phyloP scores from a whole-genome alignment of 2,888 invertebrate species.

The Drosophila kuntzei region DNA sequence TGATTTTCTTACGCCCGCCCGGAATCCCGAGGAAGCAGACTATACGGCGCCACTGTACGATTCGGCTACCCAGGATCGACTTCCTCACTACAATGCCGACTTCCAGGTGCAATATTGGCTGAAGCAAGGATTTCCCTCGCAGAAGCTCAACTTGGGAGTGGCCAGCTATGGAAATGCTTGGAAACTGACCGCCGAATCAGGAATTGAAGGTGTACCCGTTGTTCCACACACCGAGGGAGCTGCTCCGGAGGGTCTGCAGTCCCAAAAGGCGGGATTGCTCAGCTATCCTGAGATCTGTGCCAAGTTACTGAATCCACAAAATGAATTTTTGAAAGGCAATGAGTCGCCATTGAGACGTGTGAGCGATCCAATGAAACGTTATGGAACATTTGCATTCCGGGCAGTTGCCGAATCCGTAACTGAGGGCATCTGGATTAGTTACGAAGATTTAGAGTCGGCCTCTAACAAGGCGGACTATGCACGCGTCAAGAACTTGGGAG shows the following conservation, averaged over 20 bases:
- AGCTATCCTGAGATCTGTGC: conserved; percentile 93
- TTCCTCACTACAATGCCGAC: conserved; percentile 89
- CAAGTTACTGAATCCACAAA: conserved; percentile 89
- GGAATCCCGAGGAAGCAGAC: conserved; percentile 92
- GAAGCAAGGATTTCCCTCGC: conserved; percentile 87
- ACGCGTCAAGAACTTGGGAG: conserved; percentile 91
- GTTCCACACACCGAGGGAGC: conserved; percentile 89
- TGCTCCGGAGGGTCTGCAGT: conserved; percentile 90
- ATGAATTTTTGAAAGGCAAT: conserved; percentile 87
- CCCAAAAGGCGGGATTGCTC: conserved; percentile 89
- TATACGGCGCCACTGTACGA: conserved; percentile 90
- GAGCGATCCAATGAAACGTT: conserved; percentile 91
- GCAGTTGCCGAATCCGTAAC: conserved; percentile 89
- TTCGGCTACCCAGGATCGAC: conserved; percentile 88
- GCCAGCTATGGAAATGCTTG: conserved; percentile 91
- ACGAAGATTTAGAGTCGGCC: conserved; percentile 92
- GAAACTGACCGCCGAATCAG: conserved; percentile 91
- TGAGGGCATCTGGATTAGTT: conserved; percentile 92
- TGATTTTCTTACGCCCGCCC: conserved; percentile 91
- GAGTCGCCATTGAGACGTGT: conserved; percentile 89
- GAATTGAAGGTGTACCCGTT: conserved; percentile 92
- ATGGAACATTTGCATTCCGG: conserved; percentile 92
- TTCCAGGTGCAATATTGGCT: conserved; percentile 89
- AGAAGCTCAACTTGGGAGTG: conserved; percentile 90
- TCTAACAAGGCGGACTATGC: conserved; percentile 91